Evolutionary conservation across 2,797 vertebrate genomes (phyloP).

Genomic region (Buphagus erythrorhynchus): DNA sequence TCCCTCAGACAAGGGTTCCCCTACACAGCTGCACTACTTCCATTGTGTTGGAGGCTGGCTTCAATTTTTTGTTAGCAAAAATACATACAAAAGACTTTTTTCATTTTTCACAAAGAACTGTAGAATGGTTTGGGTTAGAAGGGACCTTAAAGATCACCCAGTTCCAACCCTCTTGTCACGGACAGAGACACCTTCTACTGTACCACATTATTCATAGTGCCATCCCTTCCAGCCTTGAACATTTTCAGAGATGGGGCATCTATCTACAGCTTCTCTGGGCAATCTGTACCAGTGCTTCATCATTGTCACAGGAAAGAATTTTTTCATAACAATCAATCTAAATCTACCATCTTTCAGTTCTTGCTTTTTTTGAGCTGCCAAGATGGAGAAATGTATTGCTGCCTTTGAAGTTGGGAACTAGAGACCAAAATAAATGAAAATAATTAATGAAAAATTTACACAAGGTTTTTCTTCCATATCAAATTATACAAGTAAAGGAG

Average conservation of each 20-base stretch:
- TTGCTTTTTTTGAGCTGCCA: background rate
- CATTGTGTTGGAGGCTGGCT: background rate
- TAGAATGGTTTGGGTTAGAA: background rate
- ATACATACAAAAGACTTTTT: background rate
- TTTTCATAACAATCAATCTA: background rate
- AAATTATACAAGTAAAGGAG: background rate
- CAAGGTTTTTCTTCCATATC: background rate
- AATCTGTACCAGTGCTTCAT: background rate
- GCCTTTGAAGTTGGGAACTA: background rate
- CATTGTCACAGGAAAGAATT: background rate
- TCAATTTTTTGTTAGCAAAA: background rate
- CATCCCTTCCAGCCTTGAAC: background rate
- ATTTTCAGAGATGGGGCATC: background rate
- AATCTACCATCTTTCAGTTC: background rate
- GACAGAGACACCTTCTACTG: background rate
- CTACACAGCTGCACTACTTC: background rate
- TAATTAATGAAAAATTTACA: background rate
- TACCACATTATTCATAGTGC: accelerated
- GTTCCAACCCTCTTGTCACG: background rate
- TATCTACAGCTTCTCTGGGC: background rate
- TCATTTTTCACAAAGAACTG: background rate
- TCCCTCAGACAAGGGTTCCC: background rate
- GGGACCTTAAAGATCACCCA: background rate
- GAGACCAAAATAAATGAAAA: background rate
- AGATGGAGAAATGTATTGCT: background rate